Base-by-base conservation (phyloP, 1,140 invertebrate species). In the Geopemphigus sp. region DNA sequence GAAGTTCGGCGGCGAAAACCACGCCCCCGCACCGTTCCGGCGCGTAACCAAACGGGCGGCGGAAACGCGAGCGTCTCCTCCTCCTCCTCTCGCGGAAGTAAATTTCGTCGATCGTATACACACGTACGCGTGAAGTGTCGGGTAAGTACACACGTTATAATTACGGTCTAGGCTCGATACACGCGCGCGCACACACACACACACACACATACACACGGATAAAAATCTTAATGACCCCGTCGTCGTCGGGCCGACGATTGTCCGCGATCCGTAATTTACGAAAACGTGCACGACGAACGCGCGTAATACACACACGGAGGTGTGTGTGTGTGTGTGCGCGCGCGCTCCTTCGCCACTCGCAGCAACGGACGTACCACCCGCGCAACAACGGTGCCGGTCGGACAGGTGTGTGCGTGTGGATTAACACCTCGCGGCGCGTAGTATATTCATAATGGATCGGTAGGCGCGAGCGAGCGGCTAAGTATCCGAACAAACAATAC, bases 181-280 rank as follows among this genome's bases (percentile, higher is more conserved):
- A 6, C 15, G 59, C 17, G 22, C n/a, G 22, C 22, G 6, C 1
- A 24, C 54, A 57, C 54, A 22, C 22, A n/a, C 8, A 57, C 64
- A 54, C n/a, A n/a, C n/a, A n/a, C n/a, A n/a, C n/a, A n/a, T n/a
- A n/a, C n/a, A n/a, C n/a, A 39, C 29, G 72, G 72, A 74, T 74
- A 74, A 74, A 74, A 59, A 74, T 74, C 72, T 74, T 74, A 74
- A 74, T 74, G 72, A 74, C 72, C 72, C 39, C 72, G 54, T 74
- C 32, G 54, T 54, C 54, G 53, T 68, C 64, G 47, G 32, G 39
- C 54, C 26, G 70, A 74, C 39, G 72, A 74, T n/a, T 56, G 72
- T 39, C 53, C 72, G 72, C 72, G 72, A 56, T 24, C 54, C 72
- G 57, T 57, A 57, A 68, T 45, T 45, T 45, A 45, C 11, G 11